Evolutionary conservation across 2,888 invertebrate genomes (phyloP).

Genomic region (Aphidoletes aphidimyza): DNA sequence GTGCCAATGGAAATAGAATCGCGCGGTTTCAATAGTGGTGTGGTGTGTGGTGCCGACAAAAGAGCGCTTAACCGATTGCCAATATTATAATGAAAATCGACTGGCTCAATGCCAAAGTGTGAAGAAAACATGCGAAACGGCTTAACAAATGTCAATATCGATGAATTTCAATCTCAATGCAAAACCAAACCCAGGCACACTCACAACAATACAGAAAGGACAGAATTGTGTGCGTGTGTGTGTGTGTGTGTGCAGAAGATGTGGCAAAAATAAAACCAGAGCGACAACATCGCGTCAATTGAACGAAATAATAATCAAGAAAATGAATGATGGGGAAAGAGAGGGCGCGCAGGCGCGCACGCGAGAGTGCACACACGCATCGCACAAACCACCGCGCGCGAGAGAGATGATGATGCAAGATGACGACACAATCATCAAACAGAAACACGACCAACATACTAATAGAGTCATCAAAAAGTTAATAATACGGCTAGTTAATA

Average conservation of each 20-base stretch:
- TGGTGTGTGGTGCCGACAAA: neutral
- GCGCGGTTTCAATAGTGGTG: no score
- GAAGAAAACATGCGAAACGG: neutral
- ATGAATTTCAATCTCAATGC: slow-evolving; percentile 31
- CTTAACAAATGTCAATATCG: neutral
- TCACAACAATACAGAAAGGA: neutral
- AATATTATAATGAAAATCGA: neutral
- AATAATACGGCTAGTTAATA: slow-evolving; percentile 53
- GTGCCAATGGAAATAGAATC: neutral
- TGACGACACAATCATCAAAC: slow-evolving; percentile 47
- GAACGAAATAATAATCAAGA: slow-evolving; percentile 20
- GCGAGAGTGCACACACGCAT: no score
- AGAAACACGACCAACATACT: slow-evolving; percentile 34
- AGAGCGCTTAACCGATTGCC: neutral
- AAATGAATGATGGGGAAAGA: slow-evolving; percentile 3
- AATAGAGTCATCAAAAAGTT: slow-evolving; percentile 52
- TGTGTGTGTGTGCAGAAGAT: neutral
- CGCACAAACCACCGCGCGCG: no score
- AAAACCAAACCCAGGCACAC: neutral
- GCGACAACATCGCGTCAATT: neutral
- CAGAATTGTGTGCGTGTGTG: neutral
- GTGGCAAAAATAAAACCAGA: neutral
- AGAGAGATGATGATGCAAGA: no score
- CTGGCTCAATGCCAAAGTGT: neutral
- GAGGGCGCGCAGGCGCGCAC: neutral